A percentile compares a stretch with the other conserved stretches of the same genome.
phyloP scores from a whole-genome alignment of 2,888 invertebrate species.

The Lymantria dispar region DNA sequence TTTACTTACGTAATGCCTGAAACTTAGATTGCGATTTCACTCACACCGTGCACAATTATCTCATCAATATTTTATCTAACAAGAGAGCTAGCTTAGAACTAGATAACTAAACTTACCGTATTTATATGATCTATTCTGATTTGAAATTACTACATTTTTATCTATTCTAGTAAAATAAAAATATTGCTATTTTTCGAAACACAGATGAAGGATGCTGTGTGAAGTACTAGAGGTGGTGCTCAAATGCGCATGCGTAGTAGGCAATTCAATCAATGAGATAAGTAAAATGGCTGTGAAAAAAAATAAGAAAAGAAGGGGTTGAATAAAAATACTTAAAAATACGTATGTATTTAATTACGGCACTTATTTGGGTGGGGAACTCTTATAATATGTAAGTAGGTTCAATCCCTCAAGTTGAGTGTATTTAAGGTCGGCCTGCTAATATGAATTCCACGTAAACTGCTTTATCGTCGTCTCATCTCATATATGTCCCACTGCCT shows the following conservation, averaged over 20 bases:
- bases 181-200: slow-evolving; percentile 36
- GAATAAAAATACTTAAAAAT: neutral
- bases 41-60: slow-evolving; percentile 27
- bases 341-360: neutral
- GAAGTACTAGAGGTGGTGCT: slow-evolving; percentile 47
- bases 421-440: too few species aligned
- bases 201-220: slow-evolving; percentile 61
- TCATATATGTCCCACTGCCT: too few species aligned
- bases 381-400: too few species aligned
- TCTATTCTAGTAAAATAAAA: slow-evolving; percentile 9
- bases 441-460: too few species aligned
- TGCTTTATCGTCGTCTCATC: too few species aligned
- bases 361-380: neutral
- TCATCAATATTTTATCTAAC: slow-evolving; percentile 8
- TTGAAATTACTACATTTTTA: slow-evolving; percentile 12
- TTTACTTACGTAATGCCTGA: slow-evolving; percentile 26
- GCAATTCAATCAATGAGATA: slow-evolving; percentile 4
- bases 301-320: neutral
- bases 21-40: slow-evolving; percentile 50
- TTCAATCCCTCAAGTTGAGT: too few species aligned
- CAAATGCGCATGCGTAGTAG: slow-evolving; percentile 64
- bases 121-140: neutral
- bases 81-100: neutral
- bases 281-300: neutral
- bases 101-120: slow-evolving; percentile 11